Conservation (phyloP, 2,888 invertebrate genomes). For the Nymphalis polychloros region DNA sequence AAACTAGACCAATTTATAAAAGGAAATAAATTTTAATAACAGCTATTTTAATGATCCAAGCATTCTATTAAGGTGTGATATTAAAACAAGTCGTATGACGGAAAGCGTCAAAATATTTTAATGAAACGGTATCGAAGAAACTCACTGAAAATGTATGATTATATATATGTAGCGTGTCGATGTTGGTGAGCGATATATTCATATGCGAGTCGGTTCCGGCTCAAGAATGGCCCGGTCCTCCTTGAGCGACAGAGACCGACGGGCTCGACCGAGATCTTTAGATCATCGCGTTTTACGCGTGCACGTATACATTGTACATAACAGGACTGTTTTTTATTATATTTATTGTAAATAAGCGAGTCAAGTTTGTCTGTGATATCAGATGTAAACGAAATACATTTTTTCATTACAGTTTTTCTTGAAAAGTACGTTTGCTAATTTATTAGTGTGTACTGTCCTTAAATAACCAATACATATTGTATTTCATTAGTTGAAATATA, state of each 20-base stretch:
- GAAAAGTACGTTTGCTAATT: no score
- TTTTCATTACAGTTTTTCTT: no score
- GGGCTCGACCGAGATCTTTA: constrained; percentile 65
- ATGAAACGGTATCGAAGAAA: constrained; percentile 21
- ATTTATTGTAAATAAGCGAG: not conserved
- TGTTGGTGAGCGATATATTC: constrained; percentile 52
- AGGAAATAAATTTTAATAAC: constrained; percentile 31
- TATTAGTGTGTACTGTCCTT: no score
- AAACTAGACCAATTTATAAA: constrained; percentile 27
- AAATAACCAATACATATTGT: no score
- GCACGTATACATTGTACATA: not conserved
- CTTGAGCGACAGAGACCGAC: constrained; percentile 69
- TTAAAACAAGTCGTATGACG: constrained; percentile 16
- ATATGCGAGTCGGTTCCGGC: constrained; percentile 71
- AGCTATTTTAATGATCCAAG: constrained; percentile 18
- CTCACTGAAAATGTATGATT: constrained; percentile 25
- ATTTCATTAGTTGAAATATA: no score
- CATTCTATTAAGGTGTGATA: constrained; percentile 10
- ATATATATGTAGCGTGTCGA: constrained; percentile 30
- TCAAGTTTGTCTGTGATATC: not conserved
- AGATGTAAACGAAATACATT: not conserved
- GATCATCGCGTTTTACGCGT: constrained; percentile 51
- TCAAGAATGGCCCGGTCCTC: constrained; percentile 76
- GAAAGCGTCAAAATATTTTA: constrained; percentile 6
- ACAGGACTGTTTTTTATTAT: constrained; percentile 3